Evolutionary conservation across 2,888 invertebrate genomes (phyloP), one percentile per base, ranked within the genome.

Genomic region (Patella caerulea): DNA sequence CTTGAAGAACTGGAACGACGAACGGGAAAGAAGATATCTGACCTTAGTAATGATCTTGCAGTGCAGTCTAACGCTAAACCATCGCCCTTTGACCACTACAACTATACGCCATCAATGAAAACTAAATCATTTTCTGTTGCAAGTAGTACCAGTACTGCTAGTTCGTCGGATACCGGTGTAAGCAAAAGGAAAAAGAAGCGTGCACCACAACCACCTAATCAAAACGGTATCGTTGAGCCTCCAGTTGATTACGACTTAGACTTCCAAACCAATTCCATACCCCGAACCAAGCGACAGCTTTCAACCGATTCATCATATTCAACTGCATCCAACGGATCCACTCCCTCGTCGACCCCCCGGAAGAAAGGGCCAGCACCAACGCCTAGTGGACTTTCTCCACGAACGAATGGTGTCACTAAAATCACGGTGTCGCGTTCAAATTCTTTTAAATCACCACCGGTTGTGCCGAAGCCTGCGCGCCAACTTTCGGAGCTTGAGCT

Each of bases 131-230:
- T 83, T 73, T 79, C 81, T 14, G 82, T 83, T 52, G 82, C 79
- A 7, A 81, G 79, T 72, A 80, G 83, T 14, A 83, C 81, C 71
- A 86, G 86, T 81, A 78, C 83, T 9, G 80, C 83, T 17, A 84
- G 85, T 73, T 81, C 81, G 12, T 81, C 81, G 15, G 83, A 83
- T 19, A 82, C 85, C 11, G 85, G 84, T 29, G 78, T 86, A 24
- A 85, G 86, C 74, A 86, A 84, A 75, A 78, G 79, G 19, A 88
- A 88, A 80, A 89, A 89, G 80, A 86, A 87, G 72, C 81, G 82
- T 53, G 87, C 89, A 2, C 87, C 88, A 1, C 79, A 84, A 2
- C 89, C 89, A n/a, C 88, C 88, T 1, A 56, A 65, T 52, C 72
- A 45, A 11, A 73, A 56, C 17, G 71, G 81, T 19, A 80, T 83